phyloP scores from a whole-genome alignment of 2,797 vertebrate genomes.

The Paramormyrops hopkinsi region DNA sequence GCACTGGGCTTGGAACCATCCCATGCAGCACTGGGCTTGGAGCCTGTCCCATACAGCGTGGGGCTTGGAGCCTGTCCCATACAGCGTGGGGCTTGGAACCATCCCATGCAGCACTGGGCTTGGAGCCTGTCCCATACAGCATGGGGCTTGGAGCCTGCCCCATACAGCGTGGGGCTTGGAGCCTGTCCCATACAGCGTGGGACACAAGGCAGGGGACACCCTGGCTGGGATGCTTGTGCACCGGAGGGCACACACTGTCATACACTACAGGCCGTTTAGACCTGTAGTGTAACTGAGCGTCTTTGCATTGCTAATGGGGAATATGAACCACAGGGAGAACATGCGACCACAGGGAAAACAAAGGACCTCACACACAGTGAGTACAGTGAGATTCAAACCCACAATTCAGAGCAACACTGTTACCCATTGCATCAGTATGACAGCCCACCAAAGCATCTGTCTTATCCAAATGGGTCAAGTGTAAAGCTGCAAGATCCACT shows the following conservation, averaged over 20 bases:
- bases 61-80: background rate
- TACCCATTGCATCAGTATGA: background rate
- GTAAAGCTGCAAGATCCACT: background rate
- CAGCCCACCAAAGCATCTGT: background rate
- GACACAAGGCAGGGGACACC: background rate
- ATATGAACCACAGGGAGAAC: background rate
- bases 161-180: background rate
- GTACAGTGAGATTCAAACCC: background rate
- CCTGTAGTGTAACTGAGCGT: background rate
- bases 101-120: background rate
- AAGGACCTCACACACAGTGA: background rate
- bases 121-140: background rate
- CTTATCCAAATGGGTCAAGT: background rate
- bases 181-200: background rate
- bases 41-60: background rate
- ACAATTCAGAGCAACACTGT: background rate
- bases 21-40: background rate
- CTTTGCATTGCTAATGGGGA: background rate
- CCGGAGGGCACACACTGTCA: background rate
- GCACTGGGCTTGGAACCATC: background rate
- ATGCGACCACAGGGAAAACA: background rate
- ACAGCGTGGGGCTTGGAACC: background rate
- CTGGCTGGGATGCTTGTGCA: background rate
- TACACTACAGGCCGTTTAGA: background rate
- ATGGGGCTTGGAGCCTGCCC: background rate